phyloP scores from a whole-genome alignment of 2,113 vertebrate species.

The Strix aluco region DNA sequence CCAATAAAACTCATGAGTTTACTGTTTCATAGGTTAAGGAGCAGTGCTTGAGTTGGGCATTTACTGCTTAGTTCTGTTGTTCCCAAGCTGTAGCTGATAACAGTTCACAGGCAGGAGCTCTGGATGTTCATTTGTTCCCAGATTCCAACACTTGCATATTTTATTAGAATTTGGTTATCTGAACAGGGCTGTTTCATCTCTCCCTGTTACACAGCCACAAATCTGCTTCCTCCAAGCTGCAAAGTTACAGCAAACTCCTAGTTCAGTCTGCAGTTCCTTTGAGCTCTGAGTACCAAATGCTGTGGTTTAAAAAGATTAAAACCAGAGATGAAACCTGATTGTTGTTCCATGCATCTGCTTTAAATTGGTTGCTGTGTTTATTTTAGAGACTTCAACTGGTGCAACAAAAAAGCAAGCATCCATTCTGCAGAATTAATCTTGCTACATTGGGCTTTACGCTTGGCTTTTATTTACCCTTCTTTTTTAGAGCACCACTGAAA shows the following conservation, averaged over 20 bases:
- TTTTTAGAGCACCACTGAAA: background rate
- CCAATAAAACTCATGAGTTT: background rate
- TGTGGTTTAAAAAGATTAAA: slow-evolving; percentile 58
- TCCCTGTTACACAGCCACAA: background rate
- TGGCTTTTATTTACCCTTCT: background rate
- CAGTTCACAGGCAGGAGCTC: background rate
- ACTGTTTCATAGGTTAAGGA: background rate
- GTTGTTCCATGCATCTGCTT: slow-evolving; percentile 57
- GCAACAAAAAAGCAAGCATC: slow-evolving; percentile 2
- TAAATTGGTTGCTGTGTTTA: slow-evolving; percentile 59
- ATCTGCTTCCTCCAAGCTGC: background rate
- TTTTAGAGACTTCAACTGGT: slow-evolving; percentile 34
- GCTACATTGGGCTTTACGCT: background rate
- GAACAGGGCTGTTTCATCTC: background rate
- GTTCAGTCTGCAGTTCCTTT: slow-evolving; percentile 30
- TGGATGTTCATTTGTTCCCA: background rate
- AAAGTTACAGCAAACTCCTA: slow-evolving; percentile 9
- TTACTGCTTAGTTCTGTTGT: background rate
- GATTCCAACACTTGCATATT: background rate
- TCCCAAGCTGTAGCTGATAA: background rate
- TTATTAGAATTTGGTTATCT: background rate
- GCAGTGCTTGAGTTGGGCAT: background rate
- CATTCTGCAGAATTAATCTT: background rate
- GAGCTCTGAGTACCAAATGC: slow-evolving; percentile 29
- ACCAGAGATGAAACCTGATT: slow-evolving; percentile 46